Evolutionary conservation across 2,113 vertebrate species (phyloP), one percentile per base, ranked within the genome.

Genomic region (Meles meles): DNA sequence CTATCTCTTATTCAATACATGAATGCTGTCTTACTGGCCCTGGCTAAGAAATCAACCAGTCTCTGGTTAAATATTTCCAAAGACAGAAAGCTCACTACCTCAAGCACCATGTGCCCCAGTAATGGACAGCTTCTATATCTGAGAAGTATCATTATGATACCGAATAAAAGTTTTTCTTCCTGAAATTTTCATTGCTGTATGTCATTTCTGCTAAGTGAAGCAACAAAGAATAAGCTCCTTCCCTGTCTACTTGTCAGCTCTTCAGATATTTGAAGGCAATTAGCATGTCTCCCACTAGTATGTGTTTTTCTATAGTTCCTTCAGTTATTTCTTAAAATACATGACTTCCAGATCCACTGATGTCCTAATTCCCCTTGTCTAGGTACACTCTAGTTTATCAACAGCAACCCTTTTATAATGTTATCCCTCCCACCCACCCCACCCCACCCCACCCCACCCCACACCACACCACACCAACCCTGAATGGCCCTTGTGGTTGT

Each of bases 181-280:
- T 88, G 65, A 74, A 76, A 74, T 55, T 61, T 84, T 39, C 61
- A 63, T 34, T 92, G n/a, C 27, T 42, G 76, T 52, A 86, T 65
- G 57, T 80, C 96, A 80, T 89, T 92, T 94, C 80, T 31, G 15
- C 84, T 81, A 88, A 89, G 80, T 0, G 82, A 12, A 69, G 18
- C 31, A 85, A 88, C 34, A 90, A 69, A 90, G 18, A 76, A 44
- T 57, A 72, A 39, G 12, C 18, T 61, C 27, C 49, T 90, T 87
- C 27, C 20, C n/a, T 55, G 7, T 80, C 57, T 95, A 65, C 34
- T 55, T 87, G 31, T 83, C 55, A 90, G 39, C 11, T 42, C 76
- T 96, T 93, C 69, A 93, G 72, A 69, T 93, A 65, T 76, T 59
- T 71, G 47, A 87, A 80, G 65, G 92, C 49, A 80, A 80, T 94